Conservation (phyloP, 2,113 vertebrate species). For the Onychostoma macrolepis region DNA sequence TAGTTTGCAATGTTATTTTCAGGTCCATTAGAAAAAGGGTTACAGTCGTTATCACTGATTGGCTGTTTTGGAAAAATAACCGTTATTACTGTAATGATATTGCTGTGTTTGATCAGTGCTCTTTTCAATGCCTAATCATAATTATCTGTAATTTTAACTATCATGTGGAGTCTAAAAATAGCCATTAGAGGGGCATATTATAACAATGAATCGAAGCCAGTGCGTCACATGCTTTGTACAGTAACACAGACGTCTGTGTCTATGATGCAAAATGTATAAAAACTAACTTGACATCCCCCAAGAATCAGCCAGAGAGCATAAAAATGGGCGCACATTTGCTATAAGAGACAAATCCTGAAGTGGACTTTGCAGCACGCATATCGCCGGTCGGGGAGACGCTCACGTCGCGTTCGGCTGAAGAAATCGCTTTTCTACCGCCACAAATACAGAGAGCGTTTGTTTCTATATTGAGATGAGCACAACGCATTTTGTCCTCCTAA, state of each 20-base stretch:
- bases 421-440: conserved; percentile 43
- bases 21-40: conserved; percentile 53
- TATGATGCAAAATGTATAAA: not conserved
- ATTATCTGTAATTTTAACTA: conserved; percentile 29
- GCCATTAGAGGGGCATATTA: not conserved
- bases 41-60: conserved; percentile 43
- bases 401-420: conserved; percentile 36
- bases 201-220: not conserved
- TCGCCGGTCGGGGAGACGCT: conserved; percentile 5
- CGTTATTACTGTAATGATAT: conserved; percentile 48
- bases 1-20: conserved; percentile 41
- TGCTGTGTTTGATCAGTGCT: conserved; percentile 22
- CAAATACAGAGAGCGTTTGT: conserved; percentile 60
- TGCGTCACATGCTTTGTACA: not conserved
- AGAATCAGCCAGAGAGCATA: not conserved
- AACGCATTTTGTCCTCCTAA: conserved; percentile 74
- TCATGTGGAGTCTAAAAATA: conserved; percentile 13
- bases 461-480: conserved; percentile 67
- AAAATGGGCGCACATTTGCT: not conserved
- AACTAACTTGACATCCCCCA: not conserved
- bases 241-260: not conserved
- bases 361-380: not conserved
- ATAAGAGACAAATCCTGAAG: not conserved
- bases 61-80: conserved; percentile 11
- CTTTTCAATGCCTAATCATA: conserved; percentile 32